phyloP scores from a whole-genome alignment of 2,113 vertebrate species.

The Agapornis roseicollis region DNA sequence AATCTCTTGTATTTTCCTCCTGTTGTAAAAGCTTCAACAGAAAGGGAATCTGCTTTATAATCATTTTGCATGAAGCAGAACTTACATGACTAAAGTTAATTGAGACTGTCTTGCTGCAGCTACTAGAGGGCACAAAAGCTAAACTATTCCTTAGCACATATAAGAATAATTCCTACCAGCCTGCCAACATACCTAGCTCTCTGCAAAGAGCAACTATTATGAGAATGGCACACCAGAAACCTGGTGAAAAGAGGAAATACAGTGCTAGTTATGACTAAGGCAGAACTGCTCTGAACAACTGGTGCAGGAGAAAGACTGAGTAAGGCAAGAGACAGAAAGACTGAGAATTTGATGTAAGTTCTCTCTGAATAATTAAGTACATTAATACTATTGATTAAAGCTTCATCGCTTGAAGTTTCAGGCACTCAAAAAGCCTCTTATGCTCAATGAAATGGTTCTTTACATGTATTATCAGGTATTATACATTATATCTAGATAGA shows the following conservation, averaged over 20 bases:
- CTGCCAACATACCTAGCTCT: neutral
- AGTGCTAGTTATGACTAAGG: neutral
- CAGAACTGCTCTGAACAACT: neutral
- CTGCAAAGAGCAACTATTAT: neutral
- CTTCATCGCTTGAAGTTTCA: neutral
- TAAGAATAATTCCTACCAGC: neutral
- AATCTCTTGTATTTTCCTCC: slow-evolving; percentile 12
- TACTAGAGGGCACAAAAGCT: neutral
- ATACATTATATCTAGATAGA: fast-evolving
- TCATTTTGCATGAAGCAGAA: neutral
- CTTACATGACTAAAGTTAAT: neutral
- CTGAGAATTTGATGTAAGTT: neutral
- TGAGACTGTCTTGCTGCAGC: neutral
- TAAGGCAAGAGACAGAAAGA: too few relatives aligned
- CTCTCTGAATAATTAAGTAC: neutral
- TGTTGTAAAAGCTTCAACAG: neutral
- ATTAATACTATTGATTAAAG: neutral
- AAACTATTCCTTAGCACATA: neutral
- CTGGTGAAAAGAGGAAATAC: neutral
- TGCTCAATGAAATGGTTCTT: neutral
- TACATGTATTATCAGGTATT: neutral
- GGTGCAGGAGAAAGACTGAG: neutral
- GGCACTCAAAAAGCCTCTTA: neutral
- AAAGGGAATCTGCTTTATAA: slow-evolving; percentile 4
- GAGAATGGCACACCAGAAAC: neutral